Conservation (phyloP, 1,140 invertebrate species). For the Chrysopa pallens region DNA sequence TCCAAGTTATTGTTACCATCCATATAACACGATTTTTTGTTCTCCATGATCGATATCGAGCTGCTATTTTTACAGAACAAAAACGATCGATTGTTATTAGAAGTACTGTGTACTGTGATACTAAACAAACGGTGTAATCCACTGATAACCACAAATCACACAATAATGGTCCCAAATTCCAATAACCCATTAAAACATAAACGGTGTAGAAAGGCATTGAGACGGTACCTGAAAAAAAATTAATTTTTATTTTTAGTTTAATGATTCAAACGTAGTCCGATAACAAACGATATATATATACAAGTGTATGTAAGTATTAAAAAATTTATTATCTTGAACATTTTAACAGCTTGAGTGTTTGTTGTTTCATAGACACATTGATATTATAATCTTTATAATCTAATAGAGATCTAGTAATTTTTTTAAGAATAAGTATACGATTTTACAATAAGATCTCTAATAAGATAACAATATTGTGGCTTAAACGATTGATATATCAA, state of each 20-base stretch:
- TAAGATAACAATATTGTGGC: too few relatives aligned
- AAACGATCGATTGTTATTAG: slow-evolving; percentile 97
- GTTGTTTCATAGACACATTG: too few relatives aligned
- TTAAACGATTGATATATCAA: too few relatives aligned
- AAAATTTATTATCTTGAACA: too few relatives aligned
- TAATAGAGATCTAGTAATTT: too few relatives aligned
- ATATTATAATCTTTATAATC: too few relatives aligned
- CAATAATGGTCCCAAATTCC: slow-evolving; percentile 88
- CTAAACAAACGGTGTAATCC: slow-evolving; percentile 97
- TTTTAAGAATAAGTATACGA: too few relatives aligned
- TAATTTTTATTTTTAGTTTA: not conserved
- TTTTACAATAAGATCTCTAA: too few relatives aligned
- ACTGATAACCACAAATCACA: slow-evolving; percentile 98
- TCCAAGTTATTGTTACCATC: slow-evolving; percentile 95
- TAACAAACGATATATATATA: not conserved
- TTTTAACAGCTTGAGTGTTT: too few relatives aligned
- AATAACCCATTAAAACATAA: slow-evolving; percentile 89
- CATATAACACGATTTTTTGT: slow-evolving; percentile 83
- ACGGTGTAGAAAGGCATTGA: slow-evolving; percentile 94
- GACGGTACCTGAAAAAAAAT: slow-evolving; percentile 51
- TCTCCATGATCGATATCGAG: slow-evolving; percentile 92
- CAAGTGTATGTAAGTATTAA: not conserved
- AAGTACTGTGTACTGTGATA: slow-evolving; percentile 97
- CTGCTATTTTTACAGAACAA: slow-evolving; percentile 97
- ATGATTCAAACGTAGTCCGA: not conserved